These are phyloP conservation scores for Turritopsis rubra DNA, from an alignment of 30 jellyfish, hydroid and myxozoan species.

Conservation along the genomic window DNA sequence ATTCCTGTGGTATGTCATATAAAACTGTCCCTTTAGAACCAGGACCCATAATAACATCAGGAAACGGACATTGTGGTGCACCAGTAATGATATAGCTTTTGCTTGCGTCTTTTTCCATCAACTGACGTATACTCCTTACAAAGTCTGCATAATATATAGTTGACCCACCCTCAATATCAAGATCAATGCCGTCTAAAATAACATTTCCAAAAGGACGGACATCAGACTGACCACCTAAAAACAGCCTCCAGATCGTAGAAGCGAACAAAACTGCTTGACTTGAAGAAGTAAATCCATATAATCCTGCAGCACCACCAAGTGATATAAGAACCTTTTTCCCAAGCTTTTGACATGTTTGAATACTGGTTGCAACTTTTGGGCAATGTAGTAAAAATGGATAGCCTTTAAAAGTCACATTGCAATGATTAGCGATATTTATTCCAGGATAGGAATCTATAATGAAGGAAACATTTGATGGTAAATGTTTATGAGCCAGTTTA, in stretches of 20 bases:
- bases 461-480: background rate
- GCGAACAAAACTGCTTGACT: constrained; percentile 28
- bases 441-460: constrained; percentile 30
- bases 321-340: constrained; percentile 38
- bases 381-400: constrained; percentile 24
- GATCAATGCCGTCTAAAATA: constrained; percentile 38
- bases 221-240: constrained; percentile 34
- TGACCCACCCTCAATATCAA: constrained; percentile 37
- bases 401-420: constrained; percentile 17
- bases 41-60: constrained; percentile 48
- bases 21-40: constrained; percentile 18
- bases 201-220: constrained; percentile 29
- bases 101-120: constrained; percentile 20
- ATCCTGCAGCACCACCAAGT: constrained; percentile 47
- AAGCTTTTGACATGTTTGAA: constrained; percentile 23
- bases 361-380: constrained; percentile 4
- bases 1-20: constrained; percentile 21
- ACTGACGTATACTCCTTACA: constrained; percentile 19
- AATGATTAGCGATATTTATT: constrained; percentile 34
- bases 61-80: constrained; percentile 59
- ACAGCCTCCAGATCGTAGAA: constrained; percentile 32
- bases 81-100: constrained; percentile 33
- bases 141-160: constrained; percentile 33
- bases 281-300: constrained; percentile 19
- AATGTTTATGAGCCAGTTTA: background rate